Evolutionary conservation across 2,797 vertebrate species (phyloP), one percentile per base, ranked within the genome.

Genomic region (Tachyglossus aculeatus): DNA sequence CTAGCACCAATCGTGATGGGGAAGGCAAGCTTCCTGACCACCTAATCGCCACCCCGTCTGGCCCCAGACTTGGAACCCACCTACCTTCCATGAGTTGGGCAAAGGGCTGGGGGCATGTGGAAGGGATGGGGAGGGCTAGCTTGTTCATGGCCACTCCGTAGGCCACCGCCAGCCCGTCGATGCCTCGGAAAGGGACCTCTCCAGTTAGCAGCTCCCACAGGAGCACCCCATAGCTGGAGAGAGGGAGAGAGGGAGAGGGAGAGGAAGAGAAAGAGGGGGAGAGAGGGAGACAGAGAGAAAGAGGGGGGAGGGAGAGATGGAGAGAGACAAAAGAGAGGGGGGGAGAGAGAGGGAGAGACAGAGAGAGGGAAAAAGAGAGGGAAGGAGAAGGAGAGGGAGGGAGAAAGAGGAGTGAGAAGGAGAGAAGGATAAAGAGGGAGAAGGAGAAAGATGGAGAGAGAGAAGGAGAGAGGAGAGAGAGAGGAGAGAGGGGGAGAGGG

Each of bases 141-240:
- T 99, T 99, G 88, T 98, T 99, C 97, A 99, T 98, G 9, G 97
- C 97, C 67, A 99, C 97, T 29, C 97, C 97, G 0, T 99, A 99
- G 1, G 97, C 97, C 54, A 99, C 97, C 0, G 98, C 97, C 13
- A 99, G 93, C 21, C 96, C 92, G 73, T 99, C 98, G 11, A 99
- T 98, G 21, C 96, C 97, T 67, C 98, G 94, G 77, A 98, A 99
- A 0, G 97, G 97, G 43, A 99, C 96, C 80, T 99, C 97, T 18
- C 98, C 96, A 0, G 97, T 99, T 62, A 99, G 89, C 70, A 99
- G 91, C 75, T 99, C 98, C 98, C 98, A 99, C 66, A 99, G 77
- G 84, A 98, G 88, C 78, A 99, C 98, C 0, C 98, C 98, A 0
- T 97, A 99, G 89, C 98, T 99, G 36, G 15, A 4, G 3, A 4